Conservation (phyloP, 2,113 vertebrate genomes). For the Xiphophorus hellerii region DNA sequence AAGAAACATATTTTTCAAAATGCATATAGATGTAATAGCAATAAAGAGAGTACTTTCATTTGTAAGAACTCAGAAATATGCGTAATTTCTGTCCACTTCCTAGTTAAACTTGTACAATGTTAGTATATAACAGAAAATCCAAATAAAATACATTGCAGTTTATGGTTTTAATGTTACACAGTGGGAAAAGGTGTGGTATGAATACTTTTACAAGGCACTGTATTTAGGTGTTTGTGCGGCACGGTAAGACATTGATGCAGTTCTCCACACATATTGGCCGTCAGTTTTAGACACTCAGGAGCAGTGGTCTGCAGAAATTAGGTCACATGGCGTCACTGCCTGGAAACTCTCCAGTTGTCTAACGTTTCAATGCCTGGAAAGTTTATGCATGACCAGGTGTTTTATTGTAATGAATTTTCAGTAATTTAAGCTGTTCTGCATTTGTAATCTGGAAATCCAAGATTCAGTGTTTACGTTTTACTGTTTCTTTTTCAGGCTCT, state of each 20-base stretch:
- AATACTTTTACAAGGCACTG: not conserved
- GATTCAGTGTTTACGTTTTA: not conserved
- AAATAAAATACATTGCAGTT: not conserved
- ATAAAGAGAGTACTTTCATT: not conserved
- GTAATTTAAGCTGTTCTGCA: slow-evolving; percentile 8
- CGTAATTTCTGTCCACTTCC: no score
- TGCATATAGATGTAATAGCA: not conserved
- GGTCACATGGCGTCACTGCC: slow-evolving; percentile 67
- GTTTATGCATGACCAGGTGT: slow-evolving; percentile 38
- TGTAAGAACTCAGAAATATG: no score
- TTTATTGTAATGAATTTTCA: slow-evolving; percentile 25
- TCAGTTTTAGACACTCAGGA: slow-evolving; percentile 23
- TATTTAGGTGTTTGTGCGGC: not conserved
- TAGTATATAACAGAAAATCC: no score
- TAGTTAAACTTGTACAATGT: no score
- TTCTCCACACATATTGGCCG: slow-evolving; percentile 8
- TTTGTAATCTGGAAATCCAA: slow-evolving; percentile 18
- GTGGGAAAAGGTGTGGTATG: not conserved
- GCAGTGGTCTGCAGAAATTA: slow-evolving; percentile 48
- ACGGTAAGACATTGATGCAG: not conserved
- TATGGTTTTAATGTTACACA: not conserved
- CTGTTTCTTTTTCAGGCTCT: not conserved
- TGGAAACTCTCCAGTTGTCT: slow-evolving; percentile 63
- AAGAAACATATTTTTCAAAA: not conserved
- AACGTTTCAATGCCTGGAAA: slow-evolving; percentile 60